A percentile compares a stretch with the other conserved stretches of the same genome.
phyloP scores from a whole-genome alignment of 1,140 invertebrate species.

The Drosophila athabasca region DNA sequence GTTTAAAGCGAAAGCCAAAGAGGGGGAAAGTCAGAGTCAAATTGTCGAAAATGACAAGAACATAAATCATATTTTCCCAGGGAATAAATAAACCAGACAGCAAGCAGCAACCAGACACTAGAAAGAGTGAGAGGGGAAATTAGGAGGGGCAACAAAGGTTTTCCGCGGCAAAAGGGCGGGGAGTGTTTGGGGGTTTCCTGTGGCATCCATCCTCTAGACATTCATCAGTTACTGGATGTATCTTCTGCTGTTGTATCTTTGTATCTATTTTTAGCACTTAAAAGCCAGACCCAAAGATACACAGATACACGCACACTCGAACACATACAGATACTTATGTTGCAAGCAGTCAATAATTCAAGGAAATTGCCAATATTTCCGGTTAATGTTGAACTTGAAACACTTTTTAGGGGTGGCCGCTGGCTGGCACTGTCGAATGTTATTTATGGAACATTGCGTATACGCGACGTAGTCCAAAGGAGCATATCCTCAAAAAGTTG shows the following conservation, averaged over 20 bases:
- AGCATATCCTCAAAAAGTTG: slow-evolving; percentile 39
- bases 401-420: slow-evolving; percentile 29
- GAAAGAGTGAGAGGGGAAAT: too few relatives aligned
- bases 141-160: too few relatives aligned
- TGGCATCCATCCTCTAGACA: slow-evolving; percentile 44
- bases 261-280: slow-evolving; percentile 78
- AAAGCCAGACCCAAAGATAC: slow-evolving; percentile 16
- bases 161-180: too few relatives aligned
- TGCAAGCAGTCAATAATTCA: slow-evolving; percentile 63
- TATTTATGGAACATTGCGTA: slow-evolving; percentile 62
- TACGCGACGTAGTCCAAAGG: slow-evolving; percentile 34
- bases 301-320: neutral
- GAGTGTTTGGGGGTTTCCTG: neutral
- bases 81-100: slow-evolving; percentile 36
- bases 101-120: neutral
- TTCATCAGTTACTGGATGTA: slow-evolving; percentile 34
- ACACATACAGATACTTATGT: neutral
- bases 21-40: slow-evolving; percentile 35
- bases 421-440: slow-evolving; percentile 32
- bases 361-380: slow-evolving; percentile 79
- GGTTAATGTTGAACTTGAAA: slow-evolving; percentile 66
- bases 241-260: slow-evolving; percentile 36
- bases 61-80: slow-evolving; percentile 71
- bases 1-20: slow-evolving; percentile 7
- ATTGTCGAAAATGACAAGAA: slow-evolving; percentile 61